Conservation (phyloP, 2,797 vertebrate genomes). For the Myripristis jacobus region DNA sequence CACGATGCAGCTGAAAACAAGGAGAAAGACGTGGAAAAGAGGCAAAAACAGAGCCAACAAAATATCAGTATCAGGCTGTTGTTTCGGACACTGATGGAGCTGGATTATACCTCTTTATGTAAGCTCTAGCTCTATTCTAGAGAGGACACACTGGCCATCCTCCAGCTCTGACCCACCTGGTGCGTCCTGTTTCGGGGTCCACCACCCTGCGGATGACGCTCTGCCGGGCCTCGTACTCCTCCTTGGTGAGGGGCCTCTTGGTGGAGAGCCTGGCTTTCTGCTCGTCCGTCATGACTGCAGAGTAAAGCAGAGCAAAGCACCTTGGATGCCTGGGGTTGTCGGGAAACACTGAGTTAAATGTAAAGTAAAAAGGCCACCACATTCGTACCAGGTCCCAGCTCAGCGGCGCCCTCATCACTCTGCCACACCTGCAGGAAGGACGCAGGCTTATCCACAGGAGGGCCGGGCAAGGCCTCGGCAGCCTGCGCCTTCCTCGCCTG, state of each 20-base stretch:
- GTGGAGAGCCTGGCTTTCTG: conserved; percentile 96
- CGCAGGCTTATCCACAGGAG: conserved; percentile 55
- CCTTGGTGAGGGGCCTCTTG: conserved; percentile 96
- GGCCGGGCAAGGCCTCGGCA: conserved; percentile 6
- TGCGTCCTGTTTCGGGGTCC: conserved; percentile 92
- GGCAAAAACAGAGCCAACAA: too few species aligned
- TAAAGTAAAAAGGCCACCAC: neutral
- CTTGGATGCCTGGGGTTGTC: neutral
- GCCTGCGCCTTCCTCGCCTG: conserved; percentile 59
- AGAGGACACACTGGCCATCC: too few species aligned
- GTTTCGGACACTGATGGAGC: too few species aligned
- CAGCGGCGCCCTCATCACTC: conserved; percentile 80
- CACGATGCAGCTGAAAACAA: too few species aligned
- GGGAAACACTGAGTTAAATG: neutral
- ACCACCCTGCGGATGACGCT: conserved; percentile 92
- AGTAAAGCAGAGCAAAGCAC: neutral
- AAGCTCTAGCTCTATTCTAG: too few species aligned
- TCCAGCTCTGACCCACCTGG: conserved; percentile 82
- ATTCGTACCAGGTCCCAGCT: conserved; percentile 88
- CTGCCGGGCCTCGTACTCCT: conserved; percentile 95
- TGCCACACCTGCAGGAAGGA: conserved; percentile 90
- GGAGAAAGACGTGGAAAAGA: too few species aligned
- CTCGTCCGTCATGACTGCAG: conserved; percentile 92
- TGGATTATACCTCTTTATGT: too few species aligned
- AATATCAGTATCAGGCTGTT: too few species aligned